phyloP scores from a whole-genome alignment of 1,140 invertebrate species.

The Condylostylus longicornis region DNA sequence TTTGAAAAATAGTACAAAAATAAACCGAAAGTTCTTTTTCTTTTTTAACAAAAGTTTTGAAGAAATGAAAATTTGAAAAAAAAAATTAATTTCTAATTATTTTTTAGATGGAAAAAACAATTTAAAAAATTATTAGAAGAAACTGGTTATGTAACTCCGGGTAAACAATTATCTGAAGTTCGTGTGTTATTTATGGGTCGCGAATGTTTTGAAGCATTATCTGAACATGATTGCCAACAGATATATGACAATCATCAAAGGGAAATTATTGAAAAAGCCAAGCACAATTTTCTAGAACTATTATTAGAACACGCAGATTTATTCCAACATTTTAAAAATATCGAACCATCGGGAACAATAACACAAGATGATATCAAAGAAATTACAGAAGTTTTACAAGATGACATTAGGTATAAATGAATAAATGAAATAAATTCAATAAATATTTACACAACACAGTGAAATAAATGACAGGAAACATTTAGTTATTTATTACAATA shows the following conservation, averaged over 20 bases:
- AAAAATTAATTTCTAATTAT: conserved; percentile 2
- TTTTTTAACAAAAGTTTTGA: neutral
- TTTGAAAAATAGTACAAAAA: neutral
- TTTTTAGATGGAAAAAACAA: conserved; percentile 66
- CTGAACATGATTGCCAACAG: conserved; percentile 76
- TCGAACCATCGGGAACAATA: conserved; percentile 75
- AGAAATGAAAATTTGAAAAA: conserved; percentile 1
- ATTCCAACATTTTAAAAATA: conserved; percentile 85
- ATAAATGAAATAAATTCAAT: conserved; percentile 3
- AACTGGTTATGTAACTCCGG: conserved; percentile 85
- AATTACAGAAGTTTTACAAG: conserved; percentile 79
- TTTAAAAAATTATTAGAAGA: conserved; percentile 89
- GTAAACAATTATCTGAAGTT: conserved; percentile 82
- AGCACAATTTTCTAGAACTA: conserved; percentile 85
- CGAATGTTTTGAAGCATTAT: conserved; percentile 84
- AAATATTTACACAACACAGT: neutral
- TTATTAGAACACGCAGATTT: conserved; percentile 85
- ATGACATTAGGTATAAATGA: conserved; percentile 63
- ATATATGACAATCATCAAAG: conserved; percentile 93
- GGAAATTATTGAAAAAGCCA: conserved; percentile 79
- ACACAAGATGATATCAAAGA: conserved; percentile 89
- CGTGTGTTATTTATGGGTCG: conserved; percentile 87
- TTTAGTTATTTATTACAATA: too few relatives aligned
- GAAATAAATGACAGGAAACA: neutral
- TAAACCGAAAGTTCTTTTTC: neutral